phyloP scores from a whole-genome alignment of 2,797 vertebrate genomes.

The Sebastes diploproa region DNA sequence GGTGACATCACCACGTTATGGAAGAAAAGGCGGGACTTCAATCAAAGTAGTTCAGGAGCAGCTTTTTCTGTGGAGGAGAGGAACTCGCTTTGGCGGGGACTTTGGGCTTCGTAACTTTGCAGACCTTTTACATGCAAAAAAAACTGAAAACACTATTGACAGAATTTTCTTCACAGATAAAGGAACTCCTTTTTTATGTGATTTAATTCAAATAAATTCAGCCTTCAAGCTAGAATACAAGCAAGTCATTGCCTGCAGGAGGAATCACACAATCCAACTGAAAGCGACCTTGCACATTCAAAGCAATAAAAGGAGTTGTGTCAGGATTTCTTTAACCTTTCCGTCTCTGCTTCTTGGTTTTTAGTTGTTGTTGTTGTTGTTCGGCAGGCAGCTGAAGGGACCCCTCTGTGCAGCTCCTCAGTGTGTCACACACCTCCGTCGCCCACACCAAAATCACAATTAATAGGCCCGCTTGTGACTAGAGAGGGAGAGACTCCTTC shows the following conservation, averaged over 20 bases:
- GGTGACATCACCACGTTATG: too few species aligned
- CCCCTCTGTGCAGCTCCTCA: not conserved
- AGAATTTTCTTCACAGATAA: not conserved
- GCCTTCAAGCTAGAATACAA: not conserved
- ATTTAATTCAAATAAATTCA: not conserved
- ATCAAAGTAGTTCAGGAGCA: not conserved
- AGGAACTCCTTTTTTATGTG: not conserved
- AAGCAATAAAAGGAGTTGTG: not conserved
- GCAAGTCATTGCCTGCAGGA: not conserved
- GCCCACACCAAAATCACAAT: conserved; percentile 12
- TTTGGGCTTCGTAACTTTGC: too few species aligned
- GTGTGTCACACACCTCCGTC: not conserved
- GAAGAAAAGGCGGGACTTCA: too few species aligned
- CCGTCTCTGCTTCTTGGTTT: not conserved
- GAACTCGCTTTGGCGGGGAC: not conserved
- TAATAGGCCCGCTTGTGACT: conserved; percentile 13
- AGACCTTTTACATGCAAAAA: too few species aligned
- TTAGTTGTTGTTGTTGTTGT: not conserved
- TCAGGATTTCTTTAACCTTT: not conserved
- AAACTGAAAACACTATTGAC: not conserved
- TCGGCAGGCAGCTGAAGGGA: not conserved
- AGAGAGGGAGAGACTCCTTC: not conserved
- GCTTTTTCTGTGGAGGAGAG: too few species aligned
- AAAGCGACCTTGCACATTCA: not conserved
- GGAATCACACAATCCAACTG: not conserved